Conservation (phyloP, 2,113 vertebrate species). For the Carassius carassius region DNA sequence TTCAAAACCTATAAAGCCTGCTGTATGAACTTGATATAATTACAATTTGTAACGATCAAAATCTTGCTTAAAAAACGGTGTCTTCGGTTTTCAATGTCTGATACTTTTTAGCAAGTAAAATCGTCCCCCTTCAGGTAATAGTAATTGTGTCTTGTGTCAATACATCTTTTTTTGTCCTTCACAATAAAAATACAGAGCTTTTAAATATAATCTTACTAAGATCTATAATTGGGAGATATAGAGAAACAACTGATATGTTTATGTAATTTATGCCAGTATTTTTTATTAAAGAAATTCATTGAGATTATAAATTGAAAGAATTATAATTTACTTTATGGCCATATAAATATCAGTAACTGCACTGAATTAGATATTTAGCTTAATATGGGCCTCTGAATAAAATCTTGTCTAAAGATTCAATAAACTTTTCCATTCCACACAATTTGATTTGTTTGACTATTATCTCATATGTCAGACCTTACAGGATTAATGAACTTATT, state of each 20-base stretch:
- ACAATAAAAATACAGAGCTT: too few species aligned
- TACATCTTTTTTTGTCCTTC: not conserved
- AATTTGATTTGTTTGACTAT: not conserved
- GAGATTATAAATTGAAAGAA: not conserved
- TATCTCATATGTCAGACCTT: not conserved
- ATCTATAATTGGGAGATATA: not conserved
- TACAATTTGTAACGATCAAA: conserved; percentile 59
- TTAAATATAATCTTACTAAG: too few species aligned
- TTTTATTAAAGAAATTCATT: not conserved
- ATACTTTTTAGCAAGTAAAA: not conserved
- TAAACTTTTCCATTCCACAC: not conserved
- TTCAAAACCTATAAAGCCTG: not conserved
- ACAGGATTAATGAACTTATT: not conserved
- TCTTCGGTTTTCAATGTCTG: not conserved
- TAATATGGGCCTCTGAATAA: not conserved
- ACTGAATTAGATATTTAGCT: not conserved
- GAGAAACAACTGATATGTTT: not conserved
- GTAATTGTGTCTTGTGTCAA: not conserved
- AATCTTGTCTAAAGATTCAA: not conserved
- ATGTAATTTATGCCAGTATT: not conserved
- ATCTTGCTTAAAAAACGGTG: conserved; percentile 47
- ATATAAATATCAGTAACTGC: not conserved
- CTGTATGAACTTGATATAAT: conserved; percentile 69
- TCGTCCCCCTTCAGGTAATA: not conserved
- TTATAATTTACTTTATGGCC: not conserved